Conservation (phyloP, 1,140 invertebrate species). For the Bombus fervidus region DNA sequence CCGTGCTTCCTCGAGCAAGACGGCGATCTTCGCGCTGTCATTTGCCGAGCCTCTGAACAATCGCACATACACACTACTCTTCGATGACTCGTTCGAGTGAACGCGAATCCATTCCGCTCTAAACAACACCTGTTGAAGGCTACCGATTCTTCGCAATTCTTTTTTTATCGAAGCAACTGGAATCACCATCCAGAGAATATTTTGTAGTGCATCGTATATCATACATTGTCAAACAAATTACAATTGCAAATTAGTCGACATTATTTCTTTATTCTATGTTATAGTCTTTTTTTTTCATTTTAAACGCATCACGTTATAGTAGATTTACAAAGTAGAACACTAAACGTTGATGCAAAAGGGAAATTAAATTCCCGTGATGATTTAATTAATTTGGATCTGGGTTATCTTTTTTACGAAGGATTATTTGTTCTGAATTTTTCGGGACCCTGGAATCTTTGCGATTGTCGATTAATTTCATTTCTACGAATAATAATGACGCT, state of each 20-base stretch:
- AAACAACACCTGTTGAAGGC: not conserved
- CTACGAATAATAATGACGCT: not conserved
- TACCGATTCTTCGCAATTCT: not conserved
- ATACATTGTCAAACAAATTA: too few species aligned
- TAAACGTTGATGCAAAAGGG: too few species aligned
- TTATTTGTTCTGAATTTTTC: not conserved
- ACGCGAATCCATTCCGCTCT: not conserved
- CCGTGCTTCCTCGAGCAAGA: slow-evolving; percentile 18
- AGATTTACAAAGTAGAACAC: too few species aligned
- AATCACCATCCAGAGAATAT: not conserved
- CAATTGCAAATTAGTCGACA: too few species aligned
- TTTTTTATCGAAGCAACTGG: not conserved
- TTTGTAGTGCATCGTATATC: not conserved
- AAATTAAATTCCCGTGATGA: too few species aligned
- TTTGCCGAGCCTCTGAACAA: not conserved
- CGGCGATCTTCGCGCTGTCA: not conserved
- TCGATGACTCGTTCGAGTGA: not conserved
- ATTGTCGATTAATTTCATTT: too few species aligned
- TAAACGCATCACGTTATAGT: too few species aligned
- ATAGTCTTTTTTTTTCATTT: too few species aligned
- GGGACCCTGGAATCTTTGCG: not conserved
- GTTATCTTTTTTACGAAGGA: too few species aligned
- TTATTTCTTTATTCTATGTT: too few species aligned
- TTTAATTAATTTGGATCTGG: not conserved
- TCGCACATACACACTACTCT: too few species aligned